Evolutionary conservation across 2,113 vertebrate species (phyloP).

Genomic region (Trachemys scripta): DNA sequence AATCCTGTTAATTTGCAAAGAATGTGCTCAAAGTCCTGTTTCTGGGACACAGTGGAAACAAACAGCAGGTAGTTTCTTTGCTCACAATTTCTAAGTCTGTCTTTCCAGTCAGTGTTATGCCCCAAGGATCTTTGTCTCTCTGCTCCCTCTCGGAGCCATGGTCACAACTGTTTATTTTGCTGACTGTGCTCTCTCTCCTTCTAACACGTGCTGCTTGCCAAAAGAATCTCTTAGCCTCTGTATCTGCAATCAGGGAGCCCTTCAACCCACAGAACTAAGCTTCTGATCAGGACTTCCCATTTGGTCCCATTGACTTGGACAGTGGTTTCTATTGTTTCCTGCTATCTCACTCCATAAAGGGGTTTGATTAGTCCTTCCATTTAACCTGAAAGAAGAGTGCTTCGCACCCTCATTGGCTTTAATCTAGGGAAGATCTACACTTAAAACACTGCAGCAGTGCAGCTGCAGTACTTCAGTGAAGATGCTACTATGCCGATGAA

Average conservation of each 20-base stretch:
- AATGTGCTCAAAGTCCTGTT: background rate
- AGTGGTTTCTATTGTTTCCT: fast-evolving
- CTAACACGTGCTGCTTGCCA: background rate
- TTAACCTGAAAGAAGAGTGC: background rate
- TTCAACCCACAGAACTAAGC: background rate
- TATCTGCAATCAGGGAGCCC: background rate
- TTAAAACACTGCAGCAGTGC: background rate
- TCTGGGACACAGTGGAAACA: background rate
- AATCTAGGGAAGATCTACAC: fast-evolving
- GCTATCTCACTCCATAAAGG: background rate
- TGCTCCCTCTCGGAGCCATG: background rate
- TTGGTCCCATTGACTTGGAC: background rate
- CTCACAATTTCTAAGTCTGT: background rate
- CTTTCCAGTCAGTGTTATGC: background rate
- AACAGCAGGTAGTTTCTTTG: background rate
- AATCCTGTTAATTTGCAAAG: background rate
- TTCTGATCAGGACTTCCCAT: background rate
- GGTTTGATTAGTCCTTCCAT: background rate
- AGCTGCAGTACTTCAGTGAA: background rate
- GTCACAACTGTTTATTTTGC: background rate
- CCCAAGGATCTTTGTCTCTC: background rate
- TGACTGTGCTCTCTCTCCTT: background rate
- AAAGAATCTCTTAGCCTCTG: background rate
- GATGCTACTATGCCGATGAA: background rate
- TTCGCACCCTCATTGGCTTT: background rate